A percentile compares a stretch with the other conserved stretches of the same genome.
Conservation (phyloP, 2,888 invertebrate genomes). For the Iphiclides podalirius region DNA sequence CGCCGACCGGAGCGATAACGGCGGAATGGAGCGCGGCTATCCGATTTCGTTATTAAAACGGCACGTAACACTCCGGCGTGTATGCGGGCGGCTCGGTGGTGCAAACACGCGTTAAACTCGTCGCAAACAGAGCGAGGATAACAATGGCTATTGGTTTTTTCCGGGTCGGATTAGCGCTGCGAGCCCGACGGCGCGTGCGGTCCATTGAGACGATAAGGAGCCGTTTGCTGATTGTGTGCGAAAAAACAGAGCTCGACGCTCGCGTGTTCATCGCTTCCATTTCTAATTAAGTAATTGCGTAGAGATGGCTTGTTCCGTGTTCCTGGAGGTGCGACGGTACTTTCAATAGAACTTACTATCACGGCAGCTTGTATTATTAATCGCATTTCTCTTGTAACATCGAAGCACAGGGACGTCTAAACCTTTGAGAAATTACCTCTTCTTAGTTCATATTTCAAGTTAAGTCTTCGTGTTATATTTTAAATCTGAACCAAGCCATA, state of each 20-base stretch:
- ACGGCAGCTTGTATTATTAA: no score
- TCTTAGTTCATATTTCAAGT: no score
- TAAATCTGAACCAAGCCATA: no score
- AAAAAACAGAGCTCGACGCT: neutral
- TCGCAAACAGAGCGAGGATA: conserved; percentile 57
- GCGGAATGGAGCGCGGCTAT: conserved; percentile 46
- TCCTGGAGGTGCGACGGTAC: no score
- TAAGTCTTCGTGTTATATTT: no score
- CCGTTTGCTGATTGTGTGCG: no score
- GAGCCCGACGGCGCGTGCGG: conserved; percentile 58
- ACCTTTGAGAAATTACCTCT: no score
- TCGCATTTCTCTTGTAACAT: no score
- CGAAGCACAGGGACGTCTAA: no score
- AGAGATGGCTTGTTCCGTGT: conserved; percentile 15
- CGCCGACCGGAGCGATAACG: conserved; percentile 37
- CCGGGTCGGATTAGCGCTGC: conserved; percentile 71
- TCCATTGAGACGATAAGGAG: conserved; percentile 40
- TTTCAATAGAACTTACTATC: no score
- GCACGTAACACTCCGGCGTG: conserved; percentile 43
- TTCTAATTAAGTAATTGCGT: conserved; percentile 1
- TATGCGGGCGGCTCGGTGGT: conserved; percentile 51
- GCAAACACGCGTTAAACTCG: conserved; percentile 58
- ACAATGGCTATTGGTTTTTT: conserved; percentile 71
- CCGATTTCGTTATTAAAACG: conserved; percentile 59
- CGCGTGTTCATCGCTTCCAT: neutral